Base-by-base conservation (phyloP, 1,140 invertebrate species). In the Drosophila grimshawi region DNA sequence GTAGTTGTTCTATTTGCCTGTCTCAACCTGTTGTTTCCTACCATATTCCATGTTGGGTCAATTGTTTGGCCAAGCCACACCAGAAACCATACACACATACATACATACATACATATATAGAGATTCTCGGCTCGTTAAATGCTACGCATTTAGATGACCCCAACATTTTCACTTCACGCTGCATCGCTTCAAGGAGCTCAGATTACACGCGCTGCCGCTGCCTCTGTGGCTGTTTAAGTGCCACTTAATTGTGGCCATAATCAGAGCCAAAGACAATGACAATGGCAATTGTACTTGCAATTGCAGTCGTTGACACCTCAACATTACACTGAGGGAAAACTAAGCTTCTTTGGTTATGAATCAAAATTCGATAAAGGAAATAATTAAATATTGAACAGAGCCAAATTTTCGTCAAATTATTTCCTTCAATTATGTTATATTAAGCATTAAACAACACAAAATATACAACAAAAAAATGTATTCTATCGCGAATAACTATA, bases 181-280 rank as follows among this genome's bases (percentile, higher is more conserved):
- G 11, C n/a, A 52, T 63, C 27, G 19, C 46, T 29, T 30, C 39
- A 62, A 57, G 51, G 7, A n/a, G 53, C 59, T 70, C 57, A 5
- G 64, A 60, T 75, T 69, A 49, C 71, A 57, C 5, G 45, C 43
- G 27, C n/a, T 61, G 19, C 27, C 33, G 32, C 33, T 49, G 29
- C 37, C 29, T 52, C 51, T 56, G 39, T 27, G 55, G 48, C 43
- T 64, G 39, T 53, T 52, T 32, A 48, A 61, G 61, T 83, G 71
- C 65, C 83, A 88, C 76, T 83, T 88, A 88, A 88, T 83, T 88
- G 85, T 71, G 60, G 60, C 43, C 62, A 76, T 78, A 64, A 76
- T 70, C 45, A 64, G 39, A 57, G 27, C 19, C 37, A 32, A 35
- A 48, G 43, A 39, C 45, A 72, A 35, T 41, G 29, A 69, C 60